phyloP scores from a whole-genome alignment of 2,113 vertebrate genomes.

The Gymnorhina tibicen region DNA sequence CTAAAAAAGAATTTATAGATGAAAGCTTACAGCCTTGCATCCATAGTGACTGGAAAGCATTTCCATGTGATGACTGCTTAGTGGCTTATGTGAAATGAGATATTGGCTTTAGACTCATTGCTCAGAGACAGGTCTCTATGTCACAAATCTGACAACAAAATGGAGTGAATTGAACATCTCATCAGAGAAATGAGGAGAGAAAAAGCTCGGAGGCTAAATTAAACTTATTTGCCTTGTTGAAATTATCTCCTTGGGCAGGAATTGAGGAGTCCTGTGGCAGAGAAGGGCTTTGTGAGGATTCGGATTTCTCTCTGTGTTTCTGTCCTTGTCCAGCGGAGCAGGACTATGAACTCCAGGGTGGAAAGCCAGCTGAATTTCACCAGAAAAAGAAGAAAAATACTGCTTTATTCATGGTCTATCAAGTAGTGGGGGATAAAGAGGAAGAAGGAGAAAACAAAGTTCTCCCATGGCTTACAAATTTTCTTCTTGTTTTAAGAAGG shows the following conservation, averaged over 20 bases:
- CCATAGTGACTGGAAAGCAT: slow-evolving; percentile 37
- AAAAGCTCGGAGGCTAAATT: background rate
- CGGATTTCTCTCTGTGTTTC: background rate
- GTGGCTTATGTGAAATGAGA: slow-evolving; percentile 59
- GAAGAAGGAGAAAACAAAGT: background rate
- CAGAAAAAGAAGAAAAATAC: background rate
- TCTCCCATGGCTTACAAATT: background rate
- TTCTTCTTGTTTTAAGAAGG: background rate
- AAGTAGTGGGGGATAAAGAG: background rate
- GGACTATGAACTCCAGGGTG: background rate
- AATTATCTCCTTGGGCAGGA: background rate
- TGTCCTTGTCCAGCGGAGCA: background rate
- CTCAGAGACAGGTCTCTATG: slow-evolving; percentile 38
- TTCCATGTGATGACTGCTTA: slow-evolving; percentile 43
- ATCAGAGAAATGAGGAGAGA: background rate
- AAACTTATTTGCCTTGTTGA: background rate
- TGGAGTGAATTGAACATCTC: slow-evolving; percentile 25
- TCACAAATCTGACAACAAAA: slow-evolving; percentile 56
- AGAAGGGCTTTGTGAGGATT: background rate
- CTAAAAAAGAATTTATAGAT: slow-evolving; percentile 68
- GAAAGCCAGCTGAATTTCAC: background rate
- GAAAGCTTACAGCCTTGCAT: slow-evolving; percentile 59
- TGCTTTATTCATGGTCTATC: background rate
- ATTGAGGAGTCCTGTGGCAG: background rate
- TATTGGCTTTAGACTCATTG: slow-evolving; percentile 47